Percentiles rank a stretch among this genome's conserved stretches.
phyloP scores from a whole-genome alignment of 2,113 vertebrate genomes.

The Salvelinus fontinalis region DNA sequence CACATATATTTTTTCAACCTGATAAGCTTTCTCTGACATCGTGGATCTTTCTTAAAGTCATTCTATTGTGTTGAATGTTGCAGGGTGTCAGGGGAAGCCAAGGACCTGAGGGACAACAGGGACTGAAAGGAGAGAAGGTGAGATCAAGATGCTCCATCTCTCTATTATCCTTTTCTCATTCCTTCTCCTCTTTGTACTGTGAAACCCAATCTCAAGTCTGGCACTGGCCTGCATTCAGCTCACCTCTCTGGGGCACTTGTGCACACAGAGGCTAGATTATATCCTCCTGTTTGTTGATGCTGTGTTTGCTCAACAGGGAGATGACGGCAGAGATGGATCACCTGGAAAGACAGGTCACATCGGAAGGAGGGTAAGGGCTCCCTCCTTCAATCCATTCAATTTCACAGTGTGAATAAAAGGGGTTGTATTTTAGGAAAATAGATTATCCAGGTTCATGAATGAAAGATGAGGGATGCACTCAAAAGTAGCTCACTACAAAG shows the following conservation, averaged over 20 bases:
- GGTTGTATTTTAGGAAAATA: not conserved
- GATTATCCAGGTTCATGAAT: not conserved
- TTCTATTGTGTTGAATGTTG: constrained; percentile 3
- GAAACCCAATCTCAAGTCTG: not conserved
- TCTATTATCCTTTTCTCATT: not conserved
- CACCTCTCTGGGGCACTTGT: not conserved
- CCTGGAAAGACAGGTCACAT: constrained; percentile 66
- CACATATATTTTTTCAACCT: too few species aligned
- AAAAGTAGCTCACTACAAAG: too few species aligned
- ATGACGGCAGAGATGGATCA: constrained; percentile 65
- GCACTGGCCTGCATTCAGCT: not conserved
- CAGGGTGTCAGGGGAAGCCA: constrained; percentile 75
- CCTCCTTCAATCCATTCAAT: not conserved
- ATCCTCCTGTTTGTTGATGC: not conserved
- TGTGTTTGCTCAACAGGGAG: constrained; percentile 70
- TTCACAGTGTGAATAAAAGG: not conserved
- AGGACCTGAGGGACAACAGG: constrained; percentile 76
- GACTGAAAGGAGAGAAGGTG: constrained; percentile 83
- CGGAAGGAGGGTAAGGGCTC: constrained; percentile 78
- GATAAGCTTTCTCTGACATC: not conserved
- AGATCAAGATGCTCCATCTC: constrained; percentile 10
- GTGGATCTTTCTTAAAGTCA: not conserved
- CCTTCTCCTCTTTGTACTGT: not conserved
- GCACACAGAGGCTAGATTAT: not conserved
- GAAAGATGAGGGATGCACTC: not conserved